phyloP scores from a whole-genome alignment of 1,140 invertebrate species.

The Bombus waltoni region DNA sequence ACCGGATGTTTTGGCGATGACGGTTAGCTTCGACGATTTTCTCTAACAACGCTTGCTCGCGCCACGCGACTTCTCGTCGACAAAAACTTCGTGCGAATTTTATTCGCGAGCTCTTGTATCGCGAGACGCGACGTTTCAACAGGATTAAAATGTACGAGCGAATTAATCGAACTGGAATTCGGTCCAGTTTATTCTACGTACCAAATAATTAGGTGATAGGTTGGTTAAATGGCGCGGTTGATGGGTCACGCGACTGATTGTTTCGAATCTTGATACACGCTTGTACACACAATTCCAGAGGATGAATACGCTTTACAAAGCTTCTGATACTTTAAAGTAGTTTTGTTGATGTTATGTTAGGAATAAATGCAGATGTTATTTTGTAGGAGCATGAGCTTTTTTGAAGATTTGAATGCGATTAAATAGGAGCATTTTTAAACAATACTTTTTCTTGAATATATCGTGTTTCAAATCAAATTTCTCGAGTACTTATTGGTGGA shows the following conservation, averaged over 20 bases:
- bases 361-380: too few relatives aligned
- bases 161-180: neutral
- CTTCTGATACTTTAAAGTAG: too few relatives aligned
- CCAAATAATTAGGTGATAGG: neutral
- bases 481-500: too few relatives aligned
- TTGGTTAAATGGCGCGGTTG: neutral
- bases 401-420: too few relatives aligned
- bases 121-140: too few relatives aligned
- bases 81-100: neutral
- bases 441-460: too few relatives aligned
- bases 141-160: neutral
- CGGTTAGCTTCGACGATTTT: constrained; percentile 36
- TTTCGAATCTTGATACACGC: neutral
- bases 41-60: neutral
- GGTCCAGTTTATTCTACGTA: neutral
- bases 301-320: neutral
- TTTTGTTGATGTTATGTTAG: too few relatives aligned
- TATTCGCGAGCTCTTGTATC: neutral
- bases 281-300: neutral
- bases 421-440: too few relatives aligned
- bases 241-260: neutral
- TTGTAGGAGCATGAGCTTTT: too few relatives aligned
- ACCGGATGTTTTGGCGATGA: constrained; percentile 54
- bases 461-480: too few relatives aligned
- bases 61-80: constrained; percentile 4